Base-by-base conservation (phyloP, 1,140 invertebrate genomes). In the Drosophila albomicans region DNA sequence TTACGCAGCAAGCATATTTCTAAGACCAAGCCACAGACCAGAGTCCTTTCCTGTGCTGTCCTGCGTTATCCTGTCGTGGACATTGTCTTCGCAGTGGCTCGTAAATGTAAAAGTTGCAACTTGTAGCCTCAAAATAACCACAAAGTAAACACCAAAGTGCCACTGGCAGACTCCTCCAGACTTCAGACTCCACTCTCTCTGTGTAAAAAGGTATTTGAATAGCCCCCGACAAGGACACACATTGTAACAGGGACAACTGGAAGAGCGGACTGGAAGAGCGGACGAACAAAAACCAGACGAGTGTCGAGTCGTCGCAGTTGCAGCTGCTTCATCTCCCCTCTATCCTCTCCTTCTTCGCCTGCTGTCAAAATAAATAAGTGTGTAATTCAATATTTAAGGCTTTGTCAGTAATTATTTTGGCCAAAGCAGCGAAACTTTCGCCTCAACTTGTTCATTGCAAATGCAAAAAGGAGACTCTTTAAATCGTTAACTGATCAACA, bases 351-450 rank as follows among this genome's bases (percentile, higher is more conserved):
- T 20, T 38, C 46, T 45, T 28, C 57, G 11, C 56, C 15, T 49
- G 49, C 78, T 59, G 72, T 49, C 76, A 88, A 85, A 85, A 76
- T 84, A 88, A 88, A 89, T 85, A 88, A 88, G 75, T 81, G 81
- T 90, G 85, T 90, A 88, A 88, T 88, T 88, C 85, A 88, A 88
- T 88, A 88, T 88, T 90, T 89, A 85, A 70, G 81, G 75, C 85
- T 81, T 89, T 85, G 85, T 79, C 66, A 85, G 85, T 88, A 88
- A 88, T 88, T 89, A 88, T 85, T 89, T 85, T 79, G 70, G 68
- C 75, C 79, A 65, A 73, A 80, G 67, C 73, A 75, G 52, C 45
- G 61, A 63, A 82, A 88, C 80, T 84, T 72, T 28, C 59, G 64
- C 58, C 58, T 4, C 6, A 65, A 65, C n/a, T 63, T 70, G 25